Conservation (phyloP, 2,113 vertebrate species). For the Salvator merianae region DNA sequence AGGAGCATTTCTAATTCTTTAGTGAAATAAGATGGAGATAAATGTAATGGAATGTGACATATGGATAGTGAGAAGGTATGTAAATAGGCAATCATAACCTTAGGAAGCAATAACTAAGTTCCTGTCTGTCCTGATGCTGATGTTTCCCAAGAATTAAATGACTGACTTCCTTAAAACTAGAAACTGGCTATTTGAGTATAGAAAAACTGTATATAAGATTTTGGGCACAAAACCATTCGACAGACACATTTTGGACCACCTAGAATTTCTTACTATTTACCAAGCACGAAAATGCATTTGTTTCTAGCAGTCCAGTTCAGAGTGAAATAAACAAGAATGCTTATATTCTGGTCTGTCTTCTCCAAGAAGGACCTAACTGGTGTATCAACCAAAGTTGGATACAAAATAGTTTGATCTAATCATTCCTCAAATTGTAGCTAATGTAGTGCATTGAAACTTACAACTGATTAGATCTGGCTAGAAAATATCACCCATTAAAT, state of each 20-base stretch:
- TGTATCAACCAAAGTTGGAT: not conserved
- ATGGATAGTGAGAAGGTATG: not conserved
- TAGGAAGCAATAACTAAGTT: not conserved
- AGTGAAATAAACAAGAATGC: not conserved
- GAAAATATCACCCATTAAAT: not conserved
- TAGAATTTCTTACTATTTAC: not conserved
- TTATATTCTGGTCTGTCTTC: not conserved
- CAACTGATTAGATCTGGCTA: not conserved
- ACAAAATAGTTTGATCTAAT: not conserved
- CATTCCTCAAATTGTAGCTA: not conserved
- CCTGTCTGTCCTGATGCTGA: not conserved
- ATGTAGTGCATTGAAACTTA: not conserved
- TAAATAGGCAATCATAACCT: not conserved
- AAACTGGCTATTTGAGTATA: not conserved
- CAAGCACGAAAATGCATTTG: no score
- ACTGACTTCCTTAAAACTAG: not conserved
- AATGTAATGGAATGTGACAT: constrained; percentile 22
- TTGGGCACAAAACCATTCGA: not conserved
- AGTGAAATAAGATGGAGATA: not conserved
- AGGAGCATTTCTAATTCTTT: not conserved
- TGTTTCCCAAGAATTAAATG: not conserved
- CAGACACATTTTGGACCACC: not conserved
- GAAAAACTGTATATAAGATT: not conserved
- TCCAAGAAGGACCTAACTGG: not conserved
- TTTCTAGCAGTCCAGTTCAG: not conserved